Base-by-base conservation (phyloP, 2,113 vertebrate genomes). In the Halcyon malimbica region DNA sequence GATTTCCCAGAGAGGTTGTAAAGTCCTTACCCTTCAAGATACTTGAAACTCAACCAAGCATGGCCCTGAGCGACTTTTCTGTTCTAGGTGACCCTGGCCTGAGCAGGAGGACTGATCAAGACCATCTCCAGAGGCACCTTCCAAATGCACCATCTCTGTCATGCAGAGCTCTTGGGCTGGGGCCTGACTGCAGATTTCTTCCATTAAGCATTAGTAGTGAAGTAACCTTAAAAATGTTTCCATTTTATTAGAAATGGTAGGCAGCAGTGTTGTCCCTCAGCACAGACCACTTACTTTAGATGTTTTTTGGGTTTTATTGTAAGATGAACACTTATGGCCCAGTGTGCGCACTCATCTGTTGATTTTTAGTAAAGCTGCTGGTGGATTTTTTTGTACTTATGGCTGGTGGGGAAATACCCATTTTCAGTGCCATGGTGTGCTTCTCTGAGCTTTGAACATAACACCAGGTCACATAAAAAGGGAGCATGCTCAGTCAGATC, bases 61-160 rank as follows among this genome's bases (percentile, higher is more conserved):
- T 16, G 25, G 29, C 57, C 23, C 41, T 57, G 41, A 75, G 28
- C 16, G 70, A 35, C 4, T 16, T 74, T 86, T 60, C 39, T 78
- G 24, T 31, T 83, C 24, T 48, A 83, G 25, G 16, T 1, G 4
- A 33, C 23, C 9, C 7, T 2, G 1, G 6, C 25, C n/a, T 35
- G 57, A 21, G n/a, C 46, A 39, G 63, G 12, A 54, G 10, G 42
- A 31, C 11, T 78, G 42, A 50, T 56, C 13, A 69, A 54, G 42
- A 35, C 24, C 2, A 0, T 46, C 42, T 84, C 42, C 13, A 44
- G 62, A 42, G 11, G 28, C 1, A 1, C 17, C 9, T 78, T 89
- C n/a, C 44, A 83, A 46, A 83, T 11, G 16, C 28, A 14, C 8
- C 13, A 26, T 10, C 37, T 69, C 35, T 86, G 41, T 16, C 41